phyloP scores from a whole-genome alignment of 2,113 vertebrate genomes.

The Sinocyclocheilus anshuiensis region DNA sequence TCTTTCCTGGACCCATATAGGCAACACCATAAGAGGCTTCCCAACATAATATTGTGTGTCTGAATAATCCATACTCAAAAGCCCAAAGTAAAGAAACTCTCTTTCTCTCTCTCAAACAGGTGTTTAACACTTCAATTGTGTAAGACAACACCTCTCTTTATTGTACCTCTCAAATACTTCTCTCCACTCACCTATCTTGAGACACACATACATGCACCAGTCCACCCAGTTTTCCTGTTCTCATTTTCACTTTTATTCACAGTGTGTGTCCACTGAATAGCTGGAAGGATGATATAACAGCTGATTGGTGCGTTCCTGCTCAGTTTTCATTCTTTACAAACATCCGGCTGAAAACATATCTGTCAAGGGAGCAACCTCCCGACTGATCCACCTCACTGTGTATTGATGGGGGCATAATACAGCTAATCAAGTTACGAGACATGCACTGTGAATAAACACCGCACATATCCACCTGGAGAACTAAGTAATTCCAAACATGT shows the following conservation, averaged over 20 bases:
- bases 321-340: slow-evolving; percentile 10
- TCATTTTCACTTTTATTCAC: not conserved
- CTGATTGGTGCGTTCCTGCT: not conserved
- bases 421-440: slow-evolving; percentile 1
- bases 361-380: not conserved
- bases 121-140: not conserved
- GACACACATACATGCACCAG: not conserved
- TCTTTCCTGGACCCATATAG: not conserved
- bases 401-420: not conserved
- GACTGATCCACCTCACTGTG: not conserved
- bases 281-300: not conserved
- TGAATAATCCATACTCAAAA: not conserved
- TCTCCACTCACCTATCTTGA: no score
- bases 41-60: not conserved
- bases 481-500: not conserved
- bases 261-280: slow-evolving; percentile 1
- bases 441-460: not conserved
- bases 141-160: not conserved
- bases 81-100: not conserved
- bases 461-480: not conserved
- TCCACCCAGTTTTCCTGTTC: not conserved
- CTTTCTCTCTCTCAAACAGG: not conserved
- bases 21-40: not conserved
- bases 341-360: not conserved
- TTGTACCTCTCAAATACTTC: not conserved